phyloP scores from a whole-genome alignment of 2,888 invertebrate genomes.

The Drosophila trichaetosa region DNA sequence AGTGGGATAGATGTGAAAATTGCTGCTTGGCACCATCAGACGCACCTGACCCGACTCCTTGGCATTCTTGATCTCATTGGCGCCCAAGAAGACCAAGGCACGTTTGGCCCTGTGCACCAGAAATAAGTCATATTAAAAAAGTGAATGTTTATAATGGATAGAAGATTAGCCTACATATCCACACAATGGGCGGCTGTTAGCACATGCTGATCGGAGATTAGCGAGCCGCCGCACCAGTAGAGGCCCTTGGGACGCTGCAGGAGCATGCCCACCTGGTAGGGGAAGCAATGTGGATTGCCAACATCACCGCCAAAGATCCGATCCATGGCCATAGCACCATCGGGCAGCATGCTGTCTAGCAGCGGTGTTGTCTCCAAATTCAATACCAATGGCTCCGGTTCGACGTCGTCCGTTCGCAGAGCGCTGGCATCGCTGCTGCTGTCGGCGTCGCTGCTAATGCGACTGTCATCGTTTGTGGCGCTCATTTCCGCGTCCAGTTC shows the following conservation, averaged over 20 bases:
- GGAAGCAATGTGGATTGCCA: slow-evolving; percentile 80
- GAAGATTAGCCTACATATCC: slow-evolving; percentile 74
- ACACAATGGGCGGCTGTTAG: slow-evolving; percentile 84
- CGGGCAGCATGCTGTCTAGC: slow-evolving; percentile 75
- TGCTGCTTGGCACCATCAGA: slow-evolving; percentile 79
- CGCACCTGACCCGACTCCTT: slow-evolving; percentile 84
- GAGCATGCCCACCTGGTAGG: slow-evolving; percentile 83
- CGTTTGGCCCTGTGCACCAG: slow-evolving; percentile 75
- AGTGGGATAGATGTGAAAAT: slow-evolving; percentile 82
- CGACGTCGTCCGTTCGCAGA: slow-evolving; percentile 18
- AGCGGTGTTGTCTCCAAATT: slow-evolving; percentile 81
- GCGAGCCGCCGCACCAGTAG: slow-evolving; percentile 84
- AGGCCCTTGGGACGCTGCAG: slow-evolving; percentile 82
- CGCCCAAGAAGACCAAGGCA: slow-evolving; percentile 83
- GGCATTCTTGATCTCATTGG: slow-evolving; percentile 83
- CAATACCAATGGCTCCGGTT: slow-evolving; percentile 75
- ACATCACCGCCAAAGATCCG: slow-evolving; percentile 84
- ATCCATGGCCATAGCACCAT: slow-evolving; percentile 82
- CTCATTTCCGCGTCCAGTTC: slow-evolving; percentile 73
- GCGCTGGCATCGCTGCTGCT: slow-evolving; percentile 16
- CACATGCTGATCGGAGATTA: slow-evolving; percentile 82
- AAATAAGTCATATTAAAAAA: background rate
- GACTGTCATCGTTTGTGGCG: slow-evolving; percentile 51
- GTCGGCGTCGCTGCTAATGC: slow-evolving; percentile 43
- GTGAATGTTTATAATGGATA: background rate